Percentiles rank a stretch among this genome's conserved stretches.
These are phyloP conservation scores for Aphrocallistes beatrix DNA, from an alignment of 37 sponge, comb jelly and placozoan species.

Conservation along the genomic window DNA sequence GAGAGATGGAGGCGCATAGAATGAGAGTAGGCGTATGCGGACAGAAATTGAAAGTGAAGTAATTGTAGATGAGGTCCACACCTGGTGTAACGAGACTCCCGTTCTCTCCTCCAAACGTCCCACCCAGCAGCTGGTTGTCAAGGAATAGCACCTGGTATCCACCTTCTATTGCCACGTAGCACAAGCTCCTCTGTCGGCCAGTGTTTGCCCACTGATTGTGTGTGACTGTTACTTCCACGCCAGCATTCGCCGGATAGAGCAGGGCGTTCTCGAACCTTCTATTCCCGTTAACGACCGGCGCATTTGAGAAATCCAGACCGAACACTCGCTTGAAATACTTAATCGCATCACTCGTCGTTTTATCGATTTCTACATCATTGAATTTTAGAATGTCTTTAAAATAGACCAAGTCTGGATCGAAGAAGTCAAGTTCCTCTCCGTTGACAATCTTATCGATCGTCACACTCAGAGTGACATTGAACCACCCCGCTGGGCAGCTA, in stretches of 20 bases:
- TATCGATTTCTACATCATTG: slow-evolving; percentile 14
- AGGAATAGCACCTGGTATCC: neutral
- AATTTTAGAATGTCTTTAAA: neutral
- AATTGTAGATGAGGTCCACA: neutral
- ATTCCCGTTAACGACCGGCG: neutral
- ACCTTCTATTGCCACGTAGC: slow-evolving; percentile 15
- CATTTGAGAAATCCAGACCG: slow-evolving; percentile 22
- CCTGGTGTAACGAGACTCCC: neutral
- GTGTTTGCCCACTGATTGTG: neutral
- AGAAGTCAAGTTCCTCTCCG: neutral
- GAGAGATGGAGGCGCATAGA: neutral
- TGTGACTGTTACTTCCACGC: neutral
- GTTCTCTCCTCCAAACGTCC: slow-evolving; percentile 11
- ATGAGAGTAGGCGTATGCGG: slow-evolving; percentile 10
- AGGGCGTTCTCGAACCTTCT: neutral
- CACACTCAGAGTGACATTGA: neutral
- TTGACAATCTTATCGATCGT: neutral
- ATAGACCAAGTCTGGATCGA: slow-evolving; percentile 3
- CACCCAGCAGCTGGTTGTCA: neutral
- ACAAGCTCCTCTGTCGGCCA: neutral
- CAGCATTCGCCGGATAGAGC: neutral
- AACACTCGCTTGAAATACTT: slow-evolving; percentile 2
- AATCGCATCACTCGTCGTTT: slow-evolving; percentile 11
- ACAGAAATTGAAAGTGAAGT: slow-evolving; percentile 15
- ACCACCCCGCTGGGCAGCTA: neutral